Percentiles rank a stretch among this genome's conserved stretches.
Evolutionary conservation across 2,888 invertebrate genomes (phyloP).

Genomic region (Arge pagana): DNA sequence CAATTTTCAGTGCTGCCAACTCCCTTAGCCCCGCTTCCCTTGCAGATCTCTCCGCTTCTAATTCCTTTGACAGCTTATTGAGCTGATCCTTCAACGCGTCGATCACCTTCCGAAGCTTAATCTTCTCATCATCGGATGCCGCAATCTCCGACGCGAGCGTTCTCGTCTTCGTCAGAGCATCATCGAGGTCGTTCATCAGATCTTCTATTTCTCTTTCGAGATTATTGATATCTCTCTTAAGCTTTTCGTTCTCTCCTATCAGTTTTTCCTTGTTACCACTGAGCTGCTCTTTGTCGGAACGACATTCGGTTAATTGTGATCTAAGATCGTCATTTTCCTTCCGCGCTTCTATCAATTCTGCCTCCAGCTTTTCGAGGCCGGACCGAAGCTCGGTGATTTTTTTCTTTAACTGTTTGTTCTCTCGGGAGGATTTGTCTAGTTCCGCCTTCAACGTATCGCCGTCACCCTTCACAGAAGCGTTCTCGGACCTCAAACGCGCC

Average conservation of each 20-base stretch:
- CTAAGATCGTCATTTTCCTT: slow-evolving; percentile 27
- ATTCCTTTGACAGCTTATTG: slow-evolving; percentile 30
- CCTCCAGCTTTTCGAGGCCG: slow-evolving; percentile 25
- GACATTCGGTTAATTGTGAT: too few relatives aligned
- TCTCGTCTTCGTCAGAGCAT: not conserved
- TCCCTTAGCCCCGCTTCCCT: slow-evolving; percentile 29
- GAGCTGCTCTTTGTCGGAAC: slow-evolving; percentile 20
- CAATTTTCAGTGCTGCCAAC: slow-evolving; percentile 27
- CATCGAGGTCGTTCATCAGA: slow-evolving; percentile 1
- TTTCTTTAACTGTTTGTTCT: not conserved
- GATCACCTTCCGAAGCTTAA: slow-evolving; percentile 32
- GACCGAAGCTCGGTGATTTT: slow-evolving; percentile 25
- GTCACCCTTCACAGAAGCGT: slow-evolving; percentile 28
- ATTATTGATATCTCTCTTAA: slow-evolving; percentile 14
- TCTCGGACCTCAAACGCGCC: slow-evolving; percentile 19
- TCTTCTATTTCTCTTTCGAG: slow-evolving; percentile 15
- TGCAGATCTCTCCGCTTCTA: slow-evolving; percentile 26
- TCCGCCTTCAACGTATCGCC: slow-evolving; percentile 3
- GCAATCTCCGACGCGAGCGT: not conserved
- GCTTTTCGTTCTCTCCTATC: slow-evolving; percentile 19
- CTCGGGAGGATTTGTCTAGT: slow-evolving; percentile 8
- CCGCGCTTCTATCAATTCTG: slow-evolving; percentile 31
- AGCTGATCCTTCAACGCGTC: slow-evolving; percentile 31
- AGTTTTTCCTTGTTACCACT: slow-evolving; percentile 20
- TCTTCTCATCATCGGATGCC: slow-evolving; percentile 25